Evolutionary conservation across 2,888 invertebrate species (phyloP).

Genomic region (Lycocerus yunnanus): DNA sequence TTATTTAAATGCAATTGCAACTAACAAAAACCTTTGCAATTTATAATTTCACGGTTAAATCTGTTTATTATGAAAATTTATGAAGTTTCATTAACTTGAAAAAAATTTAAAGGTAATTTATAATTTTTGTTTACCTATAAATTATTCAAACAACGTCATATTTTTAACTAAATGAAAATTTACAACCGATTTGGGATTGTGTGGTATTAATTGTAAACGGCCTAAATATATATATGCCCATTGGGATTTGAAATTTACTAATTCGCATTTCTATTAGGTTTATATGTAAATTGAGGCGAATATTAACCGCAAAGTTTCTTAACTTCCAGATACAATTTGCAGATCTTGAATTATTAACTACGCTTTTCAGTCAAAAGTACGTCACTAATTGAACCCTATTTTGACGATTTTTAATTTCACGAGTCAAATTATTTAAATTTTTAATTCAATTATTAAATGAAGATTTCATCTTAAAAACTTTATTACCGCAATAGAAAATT

Average conservation of each 20-base stretch:
- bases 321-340: conserved; percentile 28
- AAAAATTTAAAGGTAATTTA: conserved; percentile 8
- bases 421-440: background rate
- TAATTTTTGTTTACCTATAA: conserved; percentile 20
- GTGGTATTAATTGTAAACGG: conserved; percentile 33
- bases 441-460: background rate
- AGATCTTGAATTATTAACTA: conserved; percentile 26
- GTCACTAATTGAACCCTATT: conserved; percentile 12
- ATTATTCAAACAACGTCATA: conserved; percentile 16
- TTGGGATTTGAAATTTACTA: conserved; percentile 31
- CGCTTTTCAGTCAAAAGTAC: conserved; percentile 16
- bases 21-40: background rate
- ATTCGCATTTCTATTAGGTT: conserved; percentile 41
- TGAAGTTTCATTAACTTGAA: background rate
- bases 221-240: conserved; percentile 33
- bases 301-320: conserved; percentile 29
- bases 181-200: conserved; percentile 27
- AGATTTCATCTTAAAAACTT: background rate
- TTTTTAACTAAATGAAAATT: conserved; percentile 20
- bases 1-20: background rate
- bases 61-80: background rate
- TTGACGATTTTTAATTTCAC: conserved; percentile 8
- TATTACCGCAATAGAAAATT: background rate
- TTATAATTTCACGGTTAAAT: background rate
- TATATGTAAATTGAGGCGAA: conserved; percentile 37